Base-by-base conservation (phyloP, 2,113 vertebrate genomes). In the Spea bombifrons region DNA sequence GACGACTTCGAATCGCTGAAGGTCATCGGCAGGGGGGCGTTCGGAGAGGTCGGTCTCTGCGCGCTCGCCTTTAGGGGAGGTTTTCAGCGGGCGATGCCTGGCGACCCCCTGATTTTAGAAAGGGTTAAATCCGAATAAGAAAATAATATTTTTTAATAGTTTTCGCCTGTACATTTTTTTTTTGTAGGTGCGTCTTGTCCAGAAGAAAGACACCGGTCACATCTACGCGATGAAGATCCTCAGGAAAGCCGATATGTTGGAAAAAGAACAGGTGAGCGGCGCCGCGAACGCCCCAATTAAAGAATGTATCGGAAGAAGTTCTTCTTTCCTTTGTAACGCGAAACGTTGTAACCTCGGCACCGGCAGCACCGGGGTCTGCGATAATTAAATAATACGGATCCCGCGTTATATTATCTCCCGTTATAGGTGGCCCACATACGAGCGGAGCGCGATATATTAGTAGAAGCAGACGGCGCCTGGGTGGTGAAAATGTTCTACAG, bases 401-500 rank as follows among this genome's bases (percentile, higher is more conserved):
- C 30, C 30, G 30, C 30, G 30, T 30, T 30, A 30, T 30, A 30
- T 30, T 30, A 30, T 30, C 30, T 30, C 30, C 30, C 30, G 30
- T 30, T 75, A 68, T 73, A 99, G 97, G 96, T 98, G 7, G 97
- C 96, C 66, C 97, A 99, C 69, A 99, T 99, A 81, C 90, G 97
- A 82, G 97, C 97, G 45, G 97, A 99, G 87, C 92, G 97, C 86
- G 97, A 99, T 84, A 97, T 99, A 83, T 89, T 99, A 70, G 97
- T 99, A 75, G 97, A 99, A 90, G 97, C 97, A 0, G 97, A 99
- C 78, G 95, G 97, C 30, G 96, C 96, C 68, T 99, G 97, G 97
- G 97, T 99, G 76, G 97, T 99, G 75, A 99, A 99, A 88, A 99
- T 99, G 97, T 99, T 98, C 86, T 99, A 99, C 88, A 99, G 97